A percentile compares a stretch with the other conserved stretches of the same genome.
Evolutionary conservation across 2,888 invertebrate species (phyloP).

Genomic region (Eucera pruinosa): DNA sequence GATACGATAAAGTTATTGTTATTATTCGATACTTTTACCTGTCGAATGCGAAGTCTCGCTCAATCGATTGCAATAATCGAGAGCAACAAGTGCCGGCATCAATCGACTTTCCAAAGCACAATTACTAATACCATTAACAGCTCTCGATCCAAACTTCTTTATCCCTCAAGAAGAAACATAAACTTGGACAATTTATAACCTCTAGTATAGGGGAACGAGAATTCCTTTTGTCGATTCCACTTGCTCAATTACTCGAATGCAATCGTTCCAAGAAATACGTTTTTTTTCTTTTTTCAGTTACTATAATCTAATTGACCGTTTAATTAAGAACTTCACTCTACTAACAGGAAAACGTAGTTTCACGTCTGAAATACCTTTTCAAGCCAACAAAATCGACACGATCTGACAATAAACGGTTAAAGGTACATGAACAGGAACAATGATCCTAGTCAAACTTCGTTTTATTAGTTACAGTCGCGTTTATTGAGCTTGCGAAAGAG

Average conservation of each 20-base stretch:
- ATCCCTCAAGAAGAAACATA: constrained; percentile 28
- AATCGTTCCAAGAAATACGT: constrained; percentile 9
- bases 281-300: neutral
- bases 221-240: neutral
- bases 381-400: no score
- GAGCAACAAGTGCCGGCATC: constrained; percentile 23
- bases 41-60: neutral
- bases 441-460: constrained; percentile 31
- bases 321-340: neutral
- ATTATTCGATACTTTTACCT: neutral
- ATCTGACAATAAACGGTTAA: constrained; percentile 24
- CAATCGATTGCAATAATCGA: constrained; percentile 14
- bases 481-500: constrained; percentile 52
- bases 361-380: no score
- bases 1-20: neutral
- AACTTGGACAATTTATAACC: constrained; percentile 18
- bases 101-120: constrained; percentile 14
- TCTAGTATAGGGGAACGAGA: neutral
- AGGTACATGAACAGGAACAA: constrained; percentile 21
- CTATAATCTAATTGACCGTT: no score
- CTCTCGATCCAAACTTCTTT: constrained; percentile 10
- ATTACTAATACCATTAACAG: constrained; percentile 29
- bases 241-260: neutral
- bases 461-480: constrained; percentile 51
- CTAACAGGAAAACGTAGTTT: no score